Conservation (phyloP, 1,140 invertebrate genomes). For the Papilio helenus region DNA sequence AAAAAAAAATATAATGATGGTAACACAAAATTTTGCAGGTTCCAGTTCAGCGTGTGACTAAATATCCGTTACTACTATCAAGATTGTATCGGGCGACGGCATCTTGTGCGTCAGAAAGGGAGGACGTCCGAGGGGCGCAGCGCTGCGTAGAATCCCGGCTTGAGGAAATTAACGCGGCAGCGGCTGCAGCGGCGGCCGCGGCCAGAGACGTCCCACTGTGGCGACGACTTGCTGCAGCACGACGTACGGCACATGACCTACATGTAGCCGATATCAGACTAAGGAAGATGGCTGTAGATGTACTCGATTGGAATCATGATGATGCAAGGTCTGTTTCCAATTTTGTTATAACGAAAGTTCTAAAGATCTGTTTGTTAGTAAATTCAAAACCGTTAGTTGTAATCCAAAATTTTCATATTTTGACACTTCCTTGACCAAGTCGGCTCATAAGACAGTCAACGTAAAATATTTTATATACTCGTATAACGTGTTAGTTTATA, state of each 20-base stretch:
- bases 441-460: too few relatives aligned
- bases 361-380: not conserved
- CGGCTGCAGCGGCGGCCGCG: conserved; percentile 92
- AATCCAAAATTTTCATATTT: too few relatives aligned
- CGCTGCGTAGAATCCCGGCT: conserved; percentile 96
- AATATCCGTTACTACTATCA: conserved; percentile 95
- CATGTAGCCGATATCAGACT: conserved; percentile 94
- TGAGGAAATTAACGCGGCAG: conserved; percentile 97
- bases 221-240: conserved; percentile 92
- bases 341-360: not conserved
- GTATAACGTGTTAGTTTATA: not conserved
- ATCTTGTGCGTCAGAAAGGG: conserved; percentile 89
- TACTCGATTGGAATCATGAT: conserved; percentile 96
- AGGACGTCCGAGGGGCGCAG: conserved; percentile 92
- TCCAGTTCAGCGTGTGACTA: conserved; percentile 94
- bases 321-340: conserved; percentile 85
- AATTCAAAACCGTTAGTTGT: too few relatives aligned
- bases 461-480: too few relatives aligned
- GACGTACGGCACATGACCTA: conserved; percentile 88
- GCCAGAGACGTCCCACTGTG: conserved; percentile 94
- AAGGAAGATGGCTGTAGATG: conserved; percentile 95
- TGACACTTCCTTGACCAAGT: too few relatives aligned
- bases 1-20: not conserved
- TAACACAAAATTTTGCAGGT: conserved; percentile 83
- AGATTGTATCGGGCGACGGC: conserved; percentile 96